Percentiles rank a stretch among this genome's conserved stretches.
Evolutionary conservation across 2,888 invertebrate genomes (phyloP).

Genomic region (Acronicta leporina): DNA sequence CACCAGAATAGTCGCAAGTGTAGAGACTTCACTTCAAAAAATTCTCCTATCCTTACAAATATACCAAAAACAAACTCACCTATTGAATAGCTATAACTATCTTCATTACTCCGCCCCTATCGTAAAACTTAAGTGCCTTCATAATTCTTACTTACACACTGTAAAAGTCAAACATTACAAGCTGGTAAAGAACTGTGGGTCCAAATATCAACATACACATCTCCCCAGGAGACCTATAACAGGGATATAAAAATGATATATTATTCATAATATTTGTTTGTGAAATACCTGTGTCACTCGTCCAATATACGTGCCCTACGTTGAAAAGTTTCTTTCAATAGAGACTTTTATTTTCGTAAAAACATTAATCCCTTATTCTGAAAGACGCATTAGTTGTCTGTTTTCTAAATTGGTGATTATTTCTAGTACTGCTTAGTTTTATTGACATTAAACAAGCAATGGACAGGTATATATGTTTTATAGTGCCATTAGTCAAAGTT

Average conservation of each 20-base stretch:
- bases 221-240: neutral
- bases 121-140: conserved; percentile 31
- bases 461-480: too few relatives aligned
- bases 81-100: conserved; percentile 9
- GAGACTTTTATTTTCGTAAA: too few relatives aligned
- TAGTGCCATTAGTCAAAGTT: too few relatives aligned
- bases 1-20: too few relatives aligned
- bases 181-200: conserved; percentile 30
- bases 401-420: too few relatives aligned
- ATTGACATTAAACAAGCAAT: too few relatives aligned
- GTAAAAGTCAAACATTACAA: conserved; percentile 28
- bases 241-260: conserved; percentile 64
- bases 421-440: too few relatives aligned
- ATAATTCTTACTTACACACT: conserved; percentile 22
- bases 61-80: neutral
- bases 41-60: neutral
- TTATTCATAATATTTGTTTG: conserved; percentile 61
- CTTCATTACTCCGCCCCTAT: conserved; percentile 24
- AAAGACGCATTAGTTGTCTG: too few relatives aligned
- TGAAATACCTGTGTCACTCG: neutral
- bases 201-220: conserved; percentile 18
- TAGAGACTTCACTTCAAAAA: too few relatives aligned
- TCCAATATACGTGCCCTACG: neutral
- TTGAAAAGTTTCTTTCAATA: too few relatives aligned
- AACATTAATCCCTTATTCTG: too few relatives aligned